Evolutionary conservation across 2,113 vertebrate genomes (phyloP), one percentile per base, ranked within the genome.

Genomic region (Oceanites oceanicus): DNA sequence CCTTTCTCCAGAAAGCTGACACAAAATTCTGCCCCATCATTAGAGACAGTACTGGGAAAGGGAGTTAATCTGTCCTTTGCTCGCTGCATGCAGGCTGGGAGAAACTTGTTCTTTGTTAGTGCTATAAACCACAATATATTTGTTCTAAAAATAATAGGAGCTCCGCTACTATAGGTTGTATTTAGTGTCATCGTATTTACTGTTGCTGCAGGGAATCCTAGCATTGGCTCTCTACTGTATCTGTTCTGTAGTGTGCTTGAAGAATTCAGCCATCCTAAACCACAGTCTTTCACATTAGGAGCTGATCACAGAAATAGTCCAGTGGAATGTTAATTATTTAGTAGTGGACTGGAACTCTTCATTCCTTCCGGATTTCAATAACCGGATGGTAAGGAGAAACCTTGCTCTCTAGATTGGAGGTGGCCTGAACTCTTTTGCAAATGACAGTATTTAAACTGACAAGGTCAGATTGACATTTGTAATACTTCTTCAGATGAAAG

Each of bases 281-380:
- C 65, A 86, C 50, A 36, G 34, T 5, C 40, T 52, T 88, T 81
- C 65, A 93, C 63, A 75, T 49, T 4, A 97, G 92, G 62, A 62
- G 61, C 86, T 88, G 63, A 92, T 65, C 71, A 93, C 82, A 92
- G 74, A 97, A 96, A 95, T 92, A 83, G 77, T 79, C 55, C 90
- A 49, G 83, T 8, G 32, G 7, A 89, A 13, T 45, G 49, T 90
- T 92, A 96, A 95, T 97, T 93, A 97, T 97, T 97, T 71, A 97
- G 85, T n/a, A 82, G 55, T 32, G 29, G 52, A 83, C 68, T 82
- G 42, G 83, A 96, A 96, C 89, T 91, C 68, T 80, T 90, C 38
- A 73, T 91, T 94, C 93, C 61, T 96, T 96, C 19, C 5, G 17
- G 78, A 96, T 47, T 68, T 63, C 85, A 92, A 2, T 86, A 89